phyloP scores from a whole-genome alignment of 2,113 vertebrate genomes.

The Neotoma lepida region DNA sequence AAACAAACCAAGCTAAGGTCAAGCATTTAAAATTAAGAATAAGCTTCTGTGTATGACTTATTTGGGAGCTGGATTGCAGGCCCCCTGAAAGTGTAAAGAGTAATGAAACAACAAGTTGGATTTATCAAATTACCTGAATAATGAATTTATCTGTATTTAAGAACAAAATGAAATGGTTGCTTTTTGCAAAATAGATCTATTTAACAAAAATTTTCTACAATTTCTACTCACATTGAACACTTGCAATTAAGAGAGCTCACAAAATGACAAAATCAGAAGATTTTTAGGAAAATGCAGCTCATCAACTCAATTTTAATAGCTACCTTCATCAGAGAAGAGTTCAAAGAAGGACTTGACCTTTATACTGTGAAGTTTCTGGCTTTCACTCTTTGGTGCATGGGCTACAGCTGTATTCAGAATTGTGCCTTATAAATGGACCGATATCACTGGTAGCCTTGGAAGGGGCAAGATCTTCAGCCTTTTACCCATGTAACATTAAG shows the following conservation, averaged over 20 bases:
- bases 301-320: background rate
- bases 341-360: background rate
- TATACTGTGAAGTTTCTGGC: background rate
- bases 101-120: no score
- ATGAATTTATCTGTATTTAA: background rate
- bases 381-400: background rate
- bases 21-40: no score
- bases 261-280: background rate
- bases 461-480: conserved; percentile 28
- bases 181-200: background rate
- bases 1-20: no score
- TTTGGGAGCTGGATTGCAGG: no score
- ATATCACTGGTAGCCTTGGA: background rate
- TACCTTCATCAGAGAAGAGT: background rate
- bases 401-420: background rate
- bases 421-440: background rate
- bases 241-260: background rate
- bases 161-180: background rate
- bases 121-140: background rate
- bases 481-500: conserved; percentile 68
- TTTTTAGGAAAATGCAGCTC: background rate
- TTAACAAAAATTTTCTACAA: background rate
- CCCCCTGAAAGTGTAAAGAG: no score
- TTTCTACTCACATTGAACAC: background rate
- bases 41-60: no score